Evolutionary conservation across 2,888 invertebrate species (phyloP), one percentile per base, ranked within the genome.

Genomic region (Xanthorhoe designata): DNA sequence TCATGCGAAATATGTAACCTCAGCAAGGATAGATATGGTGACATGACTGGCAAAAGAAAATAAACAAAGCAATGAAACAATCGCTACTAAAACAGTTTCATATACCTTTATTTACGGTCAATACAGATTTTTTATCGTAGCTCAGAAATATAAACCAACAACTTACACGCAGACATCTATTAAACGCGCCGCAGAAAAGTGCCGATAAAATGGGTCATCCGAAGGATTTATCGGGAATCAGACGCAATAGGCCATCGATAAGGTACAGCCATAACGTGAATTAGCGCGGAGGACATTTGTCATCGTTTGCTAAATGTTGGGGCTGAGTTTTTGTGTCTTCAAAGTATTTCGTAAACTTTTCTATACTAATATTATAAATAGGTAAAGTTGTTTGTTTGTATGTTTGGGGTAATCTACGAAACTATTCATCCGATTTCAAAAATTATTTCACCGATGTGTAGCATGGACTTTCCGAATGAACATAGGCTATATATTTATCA

Each of bases 201-300:
- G 24, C 42, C 38, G 7, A 61, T 58, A 60, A 62, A 62, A 42
- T 8, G 35, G 58, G 58, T 55, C 29, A 54, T 64, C 59, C 18
- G 15, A 32, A 53, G 61, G 58, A 66, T 70, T 61, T 68, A 66
- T 66, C 55, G 58, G 47, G 51, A 52, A 65, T 66, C 64, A 45
- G 45, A 18, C 53, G 63, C 64, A 53, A 61, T 56, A 24, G 53
- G 61, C 54, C 45, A 66, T 62, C 66, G 32, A 52, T 50, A 64
- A 66, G 64, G 61, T 49, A 61, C 55, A 58, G 61, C 52, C 55
- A 55, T 61, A 62, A 67, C 65, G 17, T 6, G 32, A 32, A 59
- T 29, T 29, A 54, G 18, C 59, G 32, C 0, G 38, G 42, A n/a
- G 15, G 35, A 17, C 61, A 62, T 69, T 64, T 61, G 52, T 69